Base-by-base conservation (phyloP, 30 jellyfish, hydroid and myxozoan genomes). In the Rhopilema esculentum region DNA sequence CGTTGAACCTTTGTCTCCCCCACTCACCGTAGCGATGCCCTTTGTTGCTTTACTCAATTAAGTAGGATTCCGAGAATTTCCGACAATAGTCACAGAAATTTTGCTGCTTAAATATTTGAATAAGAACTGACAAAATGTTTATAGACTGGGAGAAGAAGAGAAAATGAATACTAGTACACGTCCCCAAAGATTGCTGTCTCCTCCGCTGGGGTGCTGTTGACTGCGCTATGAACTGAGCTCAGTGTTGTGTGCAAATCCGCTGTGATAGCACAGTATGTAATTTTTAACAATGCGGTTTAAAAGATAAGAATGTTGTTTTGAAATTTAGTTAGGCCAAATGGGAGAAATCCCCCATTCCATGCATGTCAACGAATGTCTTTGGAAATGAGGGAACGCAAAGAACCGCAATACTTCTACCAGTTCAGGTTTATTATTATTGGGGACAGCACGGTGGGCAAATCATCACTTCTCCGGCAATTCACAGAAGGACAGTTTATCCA, bases 401-500 rank as follows among this genome's bases (percentile, higher is more conserved):
- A 86, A 33, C 93, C 96, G 29, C 79, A 80, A 25, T 83, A 75
- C 64, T 93, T 93, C 70, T 95, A 85, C 75, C 99, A 95, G 84
- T 95, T 95, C 79, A 88, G 99, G 28, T 71, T 95, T 8, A 95
- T 95, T 32, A 79, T 95, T 2, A 95, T 95, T 20, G 99, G 99
- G 18, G 99, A 95, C 78, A 95, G 99, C 88, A 95, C 99, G 16
- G 99, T 95, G 9, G 99, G 99, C 65, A 95, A 95, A 49, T 95
- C 99, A 15, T 95, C 99, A 21, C 82, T 95, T 16, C 83, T 95
- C 18, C 88, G 99, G 33, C 99, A 95, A 74, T 93, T 93, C 87
- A 93, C 98, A 1, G 98, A 93, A 88, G 98, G 98, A 40, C 98
- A 93, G 75, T 95, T 75, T 69, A 95, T 95, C 23, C 98, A 91